Conservation (phyloP, 2,797 vertebrate species). For the Eptatretus atami region DNA sequence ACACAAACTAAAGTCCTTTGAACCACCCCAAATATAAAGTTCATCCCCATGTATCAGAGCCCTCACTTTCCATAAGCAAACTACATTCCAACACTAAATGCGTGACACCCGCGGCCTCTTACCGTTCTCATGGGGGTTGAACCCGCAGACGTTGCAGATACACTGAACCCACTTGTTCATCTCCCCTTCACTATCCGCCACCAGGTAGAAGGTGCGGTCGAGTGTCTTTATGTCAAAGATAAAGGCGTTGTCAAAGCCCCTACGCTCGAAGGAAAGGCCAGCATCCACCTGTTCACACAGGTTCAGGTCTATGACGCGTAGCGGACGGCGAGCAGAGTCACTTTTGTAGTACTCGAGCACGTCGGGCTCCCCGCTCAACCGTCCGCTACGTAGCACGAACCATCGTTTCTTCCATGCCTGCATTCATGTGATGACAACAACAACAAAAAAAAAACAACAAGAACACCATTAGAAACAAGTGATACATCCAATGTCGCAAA, state of each 20-base stretch:
- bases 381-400: slow-evolving; percentile 78
- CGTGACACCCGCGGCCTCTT: neutral
- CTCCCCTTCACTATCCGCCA: slow-evolving; percentile 78
- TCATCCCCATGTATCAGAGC: no score
- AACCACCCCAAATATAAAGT: no score
- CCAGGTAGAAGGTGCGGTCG: slow-evolving; percentile 81
- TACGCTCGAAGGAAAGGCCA: slow-evolving; percentile 81
- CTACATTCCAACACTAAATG: no score
- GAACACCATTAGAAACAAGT: neutral
- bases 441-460: slow-evolving; percentile 3
- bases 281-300: slow-evolving; percentile 88
- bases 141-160: slow-evolving; percentile 93
- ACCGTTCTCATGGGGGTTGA: slow-evolving; percentile 65
- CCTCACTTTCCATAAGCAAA: no score
- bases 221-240: slow-evolving; percentile 97
- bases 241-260: slow-evolving; percentile 89
- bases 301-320: slow-evolving; percentile 74
- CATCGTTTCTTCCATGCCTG: slow-evolving; percentile 98
- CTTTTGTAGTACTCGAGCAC: slow-evolving; percentile 96
- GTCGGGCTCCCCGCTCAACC: slow-evolving; percentile 83
- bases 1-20: no score
- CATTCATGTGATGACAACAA: neutral
- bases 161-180: slow-evolving; percentile 98
- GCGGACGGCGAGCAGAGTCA: slow-evolving; percentile 74
- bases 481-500: slow-evolving; percentile 2